phyloP scores from a whole-genome alignment of 1,140 invertebrate genomes.

The Tachypleus tridentatus region DNA sequence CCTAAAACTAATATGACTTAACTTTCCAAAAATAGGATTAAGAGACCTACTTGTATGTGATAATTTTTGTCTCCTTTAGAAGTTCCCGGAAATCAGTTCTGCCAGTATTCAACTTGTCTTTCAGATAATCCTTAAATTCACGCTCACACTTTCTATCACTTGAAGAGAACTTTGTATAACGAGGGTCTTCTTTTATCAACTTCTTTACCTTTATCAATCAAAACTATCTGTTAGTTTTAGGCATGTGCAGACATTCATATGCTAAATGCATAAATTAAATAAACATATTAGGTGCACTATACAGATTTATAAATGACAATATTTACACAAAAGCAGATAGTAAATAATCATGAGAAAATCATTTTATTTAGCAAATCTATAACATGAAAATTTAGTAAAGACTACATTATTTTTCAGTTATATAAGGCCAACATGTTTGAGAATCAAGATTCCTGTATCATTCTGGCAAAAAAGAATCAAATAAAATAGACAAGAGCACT shows the following conservation, averaged over 20 bases:
- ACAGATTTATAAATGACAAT: too few species aligned
- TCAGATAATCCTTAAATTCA: slow-evolving; percentile 92
- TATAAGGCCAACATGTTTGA: too few species aligned
- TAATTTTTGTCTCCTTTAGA: slow-evolving; percentile 86
- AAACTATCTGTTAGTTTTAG: background rate
- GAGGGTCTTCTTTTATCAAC: slow-evolving; percentile 76
- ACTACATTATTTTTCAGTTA: too few species aligned
- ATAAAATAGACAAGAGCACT: too few species aligned
- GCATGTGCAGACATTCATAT: background rate
- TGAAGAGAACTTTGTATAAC: slow-evolving; percentile 78
- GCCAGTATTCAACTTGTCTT: slow-evolving; percentile 78
- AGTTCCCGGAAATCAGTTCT: slow-evolving; percentile 88
- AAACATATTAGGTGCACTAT: too few species aligned
- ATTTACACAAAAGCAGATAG: too few species aligned
- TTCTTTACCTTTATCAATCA: slow-evolving; percentile 42
- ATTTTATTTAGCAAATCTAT: too few species aligned
- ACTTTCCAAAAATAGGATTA: background rate
- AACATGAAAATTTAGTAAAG: too few species aligned
- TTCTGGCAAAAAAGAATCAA: too few species aligned
- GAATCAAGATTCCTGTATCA: too few species aligned
- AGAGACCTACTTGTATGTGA: slow-evolving; percentile 65
- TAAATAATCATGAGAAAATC: too few species aligned
- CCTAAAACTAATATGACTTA: too few species aligned
- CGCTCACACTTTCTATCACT: slow-evolving; percentile 85
- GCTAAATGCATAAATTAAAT: background rate